Base-by-base conservation (phyloP, 1,140 invertebrate species). In the Procambarus clarkii region DNA sequence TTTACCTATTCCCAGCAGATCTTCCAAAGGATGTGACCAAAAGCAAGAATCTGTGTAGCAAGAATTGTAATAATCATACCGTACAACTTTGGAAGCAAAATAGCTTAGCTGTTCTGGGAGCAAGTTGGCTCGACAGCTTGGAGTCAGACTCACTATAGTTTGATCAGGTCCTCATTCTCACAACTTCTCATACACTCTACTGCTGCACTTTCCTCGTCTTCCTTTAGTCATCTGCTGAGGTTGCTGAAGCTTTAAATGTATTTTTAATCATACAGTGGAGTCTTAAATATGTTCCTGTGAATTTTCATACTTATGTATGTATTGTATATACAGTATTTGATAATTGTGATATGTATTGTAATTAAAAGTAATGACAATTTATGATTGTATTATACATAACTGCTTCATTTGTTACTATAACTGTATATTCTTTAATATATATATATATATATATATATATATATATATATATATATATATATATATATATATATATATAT, bases 281-380 rank as follows among this genome's bases (percentile, higher is more conserved):
- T 46, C n/a, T 88, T 34, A 34, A 50, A 80, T 79, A 88, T 88
- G 86, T 88, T 88, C 86, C 86, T 88, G 77, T 80, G 58, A 60
- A 69, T 80, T 46, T 64, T 48, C 48, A 89, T 76, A 83, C 69
- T 83, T 21, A n/a, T 88, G 77, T 88, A 80, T 69, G 77, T 88
- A 80, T 34, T 83, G 48, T 83, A 60, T 80, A 88, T 88, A 88
- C 64, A 64, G 64, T 81, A 88, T 80, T 86, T 88, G 44, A 81
- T 80, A 69, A 69, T 80, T 80, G 78, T 88, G 77, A 88, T 88
- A 81, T 88, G 78, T 88, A 88, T 80, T 80, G 76, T 80, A 88
- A 88, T 80, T 79, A 86, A 76, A 86, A 45, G 54, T 76, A 60
- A 83, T 83, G 21, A 60, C 21, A 64, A 60, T 60, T 48, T 13